Percentiles rank a stretch among this genome's conserved stretches.
These are phyloP conservation scores for Heliconius himera DNA, from an alignment of 1,140 invertebrate genomes.

Conservation along the genomic window DNA sequence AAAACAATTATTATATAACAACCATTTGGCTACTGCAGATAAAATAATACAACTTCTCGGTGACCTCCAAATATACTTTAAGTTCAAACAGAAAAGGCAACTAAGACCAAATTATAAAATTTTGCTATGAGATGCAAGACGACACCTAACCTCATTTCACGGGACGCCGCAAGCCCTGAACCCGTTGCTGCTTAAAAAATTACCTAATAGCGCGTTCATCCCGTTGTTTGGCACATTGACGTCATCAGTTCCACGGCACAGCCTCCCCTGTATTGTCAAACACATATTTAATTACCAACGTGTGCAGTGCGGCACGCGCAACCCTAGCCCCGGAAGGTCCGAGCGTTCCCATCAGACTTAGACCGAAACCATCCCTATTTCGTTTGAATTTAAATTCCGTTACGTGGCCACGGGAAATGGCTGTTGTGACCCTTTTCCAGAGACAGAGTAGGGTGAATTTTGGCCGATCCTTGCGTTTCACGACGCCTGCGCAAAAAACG, in stretches of 20 bases:
- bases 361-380: slow-evolving; percentile 27
- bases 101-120: slow-evolving; percentile 20
- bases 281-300: slow-evolving; percentile 80
- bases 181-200: slow-evolving; percentile 41
- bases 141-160: slow-evolving; percentile 38
- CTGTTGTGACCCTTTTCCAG: slow-evolving; percentile 48
- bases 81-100: neutral
- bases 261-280: slow-evolving; percentile 77
- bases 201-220: slow-evolving; percentile 51
- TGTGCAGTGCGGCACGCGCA: slow-evolving; percentile 79
- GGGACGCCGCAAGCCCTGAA: slow-evolving; percentile 25
- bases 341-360: slow-evolving; percentile 10
- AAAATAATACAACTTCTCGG: neutral
- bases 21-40: neutral
- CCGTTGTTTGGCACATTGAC: slow-evolving; percentile 66
- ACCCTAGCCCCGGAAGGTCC: slow-evolving; percentile 39
- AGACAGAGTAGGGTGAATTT: slow-evolving; percentile 60
- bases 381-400: slow-evolving; percentile 28
- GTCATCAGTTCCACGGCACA: slow-evolving; percentile 72
- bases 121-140: slow-evolving; percentile 23
- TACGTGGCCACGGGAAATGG: slow-evolving; percentile 20
- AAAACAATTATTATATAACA: slow-evolving; percentile 3
- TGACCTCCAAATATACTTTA: slow-evolving; percentile 12
- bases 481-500: slow-evolving; percentile 69
- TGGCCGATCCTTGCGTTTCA: slow-evolving; percentile 69